A percentile compares a stretch with the other conserved stretches of the same genome.
Evolutionary conservation across 2,888 invertebrate genomes (phyloP).

Genomic region (Andrena bicolor): DNA sequence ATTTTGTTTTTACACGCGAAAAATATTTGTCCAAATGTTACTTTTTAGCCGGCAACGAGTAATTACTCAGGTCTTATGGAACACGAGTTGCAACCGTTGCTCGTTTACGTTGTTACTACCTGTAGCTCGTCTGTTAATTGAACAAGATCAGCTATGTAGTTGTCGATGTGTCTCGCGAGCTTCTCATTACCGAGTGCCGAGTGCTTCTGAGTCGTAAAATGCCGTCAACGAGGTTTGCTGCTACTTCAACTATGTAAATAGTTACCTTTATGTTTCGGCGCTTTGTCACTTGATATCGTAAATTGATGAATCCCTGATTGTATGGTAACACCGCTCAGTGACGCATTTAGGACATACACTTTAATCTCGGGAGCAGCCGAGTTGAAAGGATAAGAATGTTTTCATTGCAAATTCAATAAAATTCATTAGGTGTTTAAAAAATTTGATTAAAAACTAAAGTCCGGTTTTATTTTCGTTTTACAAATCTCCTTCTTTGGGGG

Average conservation of each 20-base stretch:
- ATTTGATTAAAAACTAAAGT: no score
- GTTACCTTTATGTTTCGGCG: not conserved
- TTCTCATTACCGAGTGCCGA: not conserved
- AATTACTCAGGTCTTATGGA: not conserved
- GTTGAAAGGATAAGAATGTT: no score
- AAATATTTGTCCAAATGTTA: no score
- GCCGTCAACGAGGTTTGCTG: not conserved
- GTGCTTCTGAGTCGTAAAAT: not conserved
- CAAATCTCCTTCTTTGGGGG: no score
- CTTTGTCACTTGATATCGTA: not conserved
- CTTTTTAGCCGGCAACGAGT: not conserved
- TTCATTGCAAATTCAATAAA: no score
- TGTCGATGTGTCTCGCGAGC: not conserved
- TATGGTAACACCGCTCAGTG: not conserved
- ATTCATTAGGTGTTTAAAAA: no score
- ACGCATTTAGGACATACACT: no score
- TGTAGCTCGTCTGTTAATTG: not conserved
- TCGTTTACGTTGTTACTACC: not conserved
- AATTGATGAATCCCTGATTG: not conserved
- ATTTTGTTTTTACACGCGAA: no score
- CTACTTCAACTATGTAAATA: not conserved
- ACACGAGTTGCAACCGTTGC: not conserved
- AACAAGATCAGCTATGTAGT: not conserved
- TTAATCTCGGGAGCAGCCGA: no score
- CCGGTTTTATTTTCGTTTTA: no score